phyloP scores from a whole-genome alignment of 2,888 invertebrate genomes.

The Cantharis rustica region DNA sequence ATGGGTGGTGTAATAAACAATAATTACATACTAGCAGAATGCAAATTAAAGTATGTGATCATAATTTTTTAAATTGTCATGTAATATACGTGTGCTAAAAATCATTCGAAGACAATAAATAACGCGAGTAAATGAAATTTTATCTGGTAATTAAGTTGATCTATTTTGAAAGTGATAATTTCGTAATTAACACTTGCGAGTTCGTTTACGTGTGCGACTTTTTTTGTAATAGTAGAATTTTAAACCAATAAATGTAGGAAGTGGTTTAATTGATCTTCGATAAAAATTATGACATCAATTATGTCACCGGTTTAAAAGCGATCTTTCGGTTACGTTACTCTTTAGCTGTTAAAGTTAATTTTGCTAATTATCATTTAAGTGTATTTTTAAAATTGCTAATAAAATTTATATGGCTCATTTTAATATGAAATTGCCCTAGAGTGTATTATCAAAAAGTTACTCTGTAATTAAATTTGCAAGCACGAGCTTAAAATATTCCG shows the following conservation, averaged over 20 bases:
- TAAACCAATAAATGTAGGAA: background rate
- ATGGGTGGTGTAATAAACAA: background rate
- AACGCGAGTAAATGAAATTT: background rate
- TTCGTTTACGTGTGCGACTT: background rate
- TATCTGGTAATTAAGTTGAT: background rate
- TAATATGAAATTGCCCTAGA: background rate
- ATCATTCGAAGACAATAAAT: background rate
- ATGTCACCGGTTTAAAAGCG: background rate
- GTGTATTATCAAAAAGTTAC: background rate
- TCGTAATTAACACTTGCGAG: background rate
- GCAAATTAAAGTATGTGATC: background rate
- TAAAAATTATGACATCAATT: background rate
- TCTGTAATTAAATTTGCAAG: background rate
- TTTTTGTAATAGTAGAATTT: background rate
- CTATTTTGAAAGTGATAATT: background rate
- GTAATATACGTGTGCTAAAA: background rate
- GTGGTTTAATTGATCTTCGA: background rate
- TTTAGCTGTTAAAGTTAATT: background rate
- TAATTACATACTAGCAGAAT: background rate
- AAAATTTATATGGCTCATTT: background rate
- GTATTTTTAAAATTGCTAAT: background rate
- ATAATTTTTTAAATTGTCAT: background rate
- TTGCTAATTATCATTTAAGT: background rate
- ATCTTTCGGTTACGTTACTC: background rate
- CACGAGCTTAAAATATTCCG: background rate